These are phyloP conservation scores for Prosapia bicincta DNA, from an alignment of 2,888 invertebrate genomes.

Conservation along the genomic window DNA sequence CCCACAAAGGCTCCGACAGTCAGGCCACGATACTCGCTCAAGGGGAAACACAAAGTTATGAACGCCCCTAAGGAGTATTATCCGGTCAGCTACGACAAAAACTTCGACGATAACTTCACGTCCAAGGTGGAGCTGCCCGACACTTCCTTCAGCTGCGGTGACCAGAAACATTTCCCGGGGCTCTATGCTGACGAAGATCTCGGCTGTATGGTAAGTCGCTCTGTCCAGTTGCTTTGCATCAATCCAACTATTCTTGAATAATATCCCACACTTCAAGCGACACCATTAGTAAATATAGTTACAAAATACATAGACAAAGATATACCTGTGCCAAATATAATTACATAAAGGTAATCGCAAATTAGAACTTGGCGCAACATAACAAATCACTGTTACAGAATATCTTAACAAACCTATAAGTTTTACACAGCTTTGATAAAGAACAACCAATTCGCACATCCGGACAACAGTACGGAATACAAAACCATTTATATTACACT, in stretches of 20 bases:
- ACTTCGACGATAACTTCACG: slow-evolving; percentile 74
- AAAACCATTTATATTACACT: no score
- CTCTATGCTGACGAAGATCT: slow-evolving; percentile 83
- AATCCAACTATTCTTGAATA: no score
- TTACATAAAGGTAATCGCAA: not conserved
- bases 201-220: slow-evolving; percentile 76
- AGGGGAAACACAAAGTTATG: slow-evolving; percentile 66
- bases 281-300: no score
- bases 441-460: no score
- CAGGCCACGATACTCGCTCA: slow-evolving; percentile 43
- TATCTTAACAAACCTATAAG: no score
- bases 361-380: no score
- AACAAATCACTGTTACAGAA: no score
- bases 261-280: no score
- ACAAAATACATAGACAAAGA: not conserved
- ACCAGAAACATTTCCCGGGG: slow-evolving; percentile 88
- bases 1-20: slow-evolving; percentile 36
- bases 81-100: slow-evolving; percentile 83
- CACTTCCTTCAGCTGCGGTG: slow-evolving; percentile 80
- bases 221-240: no score
- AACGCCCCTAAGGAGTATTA: slow-evolving; percentile 87
- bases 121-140: slow-evolving; percentile 80
- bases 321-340: not conserved
- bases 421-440: no score
- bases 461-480: no score